phyloP scores from a whole-genome alignment of 2,888 invertebrate species.

The Dicranocentrus wangi region DNA sequence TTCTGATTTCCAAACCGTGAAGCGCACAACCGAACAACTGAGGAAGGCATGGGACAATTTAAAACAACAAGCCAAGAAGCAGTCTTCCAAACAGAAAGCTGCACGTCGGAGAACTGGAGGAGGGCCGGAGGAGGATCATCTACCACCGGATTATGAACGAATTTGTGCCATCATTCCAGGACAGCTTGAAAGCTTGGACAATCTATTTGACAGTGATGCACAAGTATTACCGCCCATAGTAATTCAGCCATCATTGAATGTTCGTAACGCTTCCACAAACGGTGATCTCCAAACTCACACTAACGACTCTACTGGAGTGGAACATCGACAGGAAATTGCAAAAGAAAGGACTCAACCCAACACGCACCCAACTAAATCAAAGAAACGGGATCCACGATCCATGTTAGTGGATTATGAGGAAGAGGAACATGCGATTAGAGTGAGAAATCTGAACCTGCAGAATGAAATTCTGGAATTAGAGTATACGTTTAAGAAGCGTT shows the following conservation, averaged over 20 bases:
- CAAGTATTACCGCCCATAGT: too few species aligned
- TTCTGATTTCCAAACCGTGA: too few species aligned
- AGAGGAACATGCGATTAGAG: neutral
- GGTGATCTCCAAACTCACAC: too few species aligned
- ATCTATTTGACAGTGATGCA: neutral
- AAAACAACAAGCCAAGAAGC: neutral
- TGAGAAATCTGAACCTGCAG: neutral
- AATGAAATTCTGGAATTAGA: neutral
- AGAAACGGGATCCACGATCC: neutral
- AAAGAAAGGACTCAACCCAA: too few species aligned
- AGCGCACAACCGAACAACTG: neutral
- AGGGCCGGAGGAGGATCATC: neutral
- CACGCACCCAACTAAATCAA: too few species aligned
- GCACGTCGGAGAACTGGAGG: neutral
- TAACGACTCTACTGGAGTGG: too few species aligned
- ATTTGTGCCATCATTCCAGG: neutral
- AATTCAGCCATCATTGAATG: too few species aligned
- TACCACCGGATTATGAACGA: neutral
- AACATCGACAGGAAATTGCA: too few species aligned
- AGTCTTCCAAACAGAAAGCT: neutral
- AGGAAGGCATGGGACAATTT: conserved; percentile 8
- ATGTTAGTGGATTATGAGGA: neutral
- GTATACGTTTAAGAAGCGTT: neutral
- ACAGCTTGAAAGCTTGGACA: neutral
- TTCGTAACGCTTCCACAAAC: too few species aligned